These are phyloP conservation scores for Operophtera brumata DNA, from an alignment of 2,888 invertebrate species.

Conservation along the genomic window DNA sequence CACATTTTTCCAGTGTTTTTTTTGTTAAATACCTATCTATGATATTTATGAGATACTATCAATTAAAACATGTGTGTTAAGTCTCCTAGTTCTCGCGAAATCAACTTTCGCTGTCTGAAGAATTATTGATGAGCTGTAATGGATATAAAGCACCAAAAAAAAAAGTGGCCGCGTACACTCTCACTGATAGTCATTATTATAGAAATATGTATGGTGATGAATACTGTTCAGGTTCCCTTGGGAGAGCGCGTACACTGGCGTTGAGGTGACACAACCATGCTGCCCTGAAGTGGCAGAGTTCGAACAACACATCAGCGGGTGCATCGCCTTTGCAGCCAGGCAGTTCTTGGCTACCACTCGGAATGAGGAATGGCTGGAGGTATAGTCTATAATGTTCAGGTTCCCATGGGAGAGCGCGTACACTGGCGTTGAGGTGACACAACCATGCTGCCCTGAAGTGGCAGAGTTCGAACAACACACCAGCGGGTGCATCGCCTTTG, in stretches of 20 bases:
- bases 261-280: constrained; percentile 81
- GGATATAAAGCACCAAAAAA: too few species aligned
- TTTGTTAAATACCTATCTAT: too few species aligned
- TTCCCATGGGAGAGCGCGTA: constrained; percentile 84
- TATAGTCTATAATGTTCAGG: constrained; percentile 47
- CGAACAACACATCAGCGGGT: constrained; percentile 81
- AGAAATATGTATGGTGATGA: too few species aligned
- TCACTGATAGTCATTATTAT: background rate
- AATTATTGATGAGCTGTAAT: too few species aligned
- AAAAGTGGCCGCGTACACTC: too few species aligned
- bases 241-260: constrained; percentile 83
- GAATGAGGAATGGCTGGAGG: constrained; percentile 72
- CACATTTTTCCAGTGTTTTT: too few species aligned
- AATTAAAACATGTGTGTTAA: too few species aligned
- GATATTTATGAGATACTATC: too few species aligned
- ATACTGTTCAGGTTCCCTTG: constrained; percentile 74
- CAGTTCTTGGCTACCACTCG: constrained; percentile 71
- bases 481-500: constrained; percentile 80
- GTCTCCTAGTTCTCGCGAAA: too few species aligned
- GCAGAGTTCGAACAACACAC: constrained; percentile 81
- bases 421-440: constrained; percentile 81
- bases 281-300: constrained; percentile 79
- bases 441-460: constrained; percentile 81
- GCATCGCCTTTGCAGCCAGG: constrained; percentile 77
- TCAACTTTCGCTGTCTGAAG: too few species aligned